Base-by-base conservation (phyloP, 1,140 invertebrate species). In the Zaprionus ghesquierei region DNA sequence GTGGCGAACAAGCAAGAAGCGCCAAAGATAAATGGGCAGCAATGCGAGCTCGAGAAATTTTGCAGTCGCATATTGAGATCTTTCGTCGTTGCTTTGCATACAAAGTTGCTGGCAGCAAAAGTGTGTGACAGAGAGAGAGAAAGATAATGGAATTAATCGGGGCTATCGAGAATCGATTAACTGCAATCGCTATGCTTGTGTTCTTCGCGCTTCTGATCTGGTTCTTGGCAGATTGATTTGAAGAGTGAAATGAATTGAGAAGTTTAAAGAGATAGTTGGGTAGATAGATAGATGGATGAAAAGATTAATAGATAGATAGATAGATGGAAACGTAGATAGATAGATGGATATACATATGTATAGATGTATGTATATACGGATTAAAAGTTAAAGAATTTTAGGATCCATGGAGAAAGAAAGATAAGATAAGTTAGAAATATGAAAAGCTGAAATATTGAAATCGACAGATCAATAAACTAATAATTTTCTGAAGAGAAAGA, bases 1-100 rank as follows among this genome's bases (percentile, higher is more conserved):
- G 27, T 31, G 33, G 51, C 8, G 23, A 38, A 31, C 53, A 58
- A 29, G 41, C 31, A 50, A 73, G 59, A 62, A 75, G 69, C 65
- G 77, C 69, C 69, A 69, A 55, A 41, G 64, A 41, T 59, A 31
- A 63, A 66, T 65, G 60, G 49, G 33, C 68, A 50, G 20, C 20
- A 62, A 35, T 50, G 55, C 44, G 41, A 35, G 49, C 29, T n/a
- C 31, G 41, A 71, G 66, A 75, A 70, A 64, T 59, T 59, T 33
- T 33, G 35, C 35, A 15, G n/a, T 41, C n/a, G 12, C 41, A 69
- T 61, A 66, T 81, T 76, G 61, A 79, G 79, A 86, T 85, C 77
- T 85, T 29, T 44, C 27, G 15, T 22, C 33, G n/a, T 31, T 54
- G 50, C 55, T 77, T 72, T 75, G 81, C 81, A 81, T 81, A 80